These are phyloP conservation scores for Ecliptopera silaceata DNA, from an alignment of 2,888 invertebrate genomes.

Conservation along the genomic window DNA sequence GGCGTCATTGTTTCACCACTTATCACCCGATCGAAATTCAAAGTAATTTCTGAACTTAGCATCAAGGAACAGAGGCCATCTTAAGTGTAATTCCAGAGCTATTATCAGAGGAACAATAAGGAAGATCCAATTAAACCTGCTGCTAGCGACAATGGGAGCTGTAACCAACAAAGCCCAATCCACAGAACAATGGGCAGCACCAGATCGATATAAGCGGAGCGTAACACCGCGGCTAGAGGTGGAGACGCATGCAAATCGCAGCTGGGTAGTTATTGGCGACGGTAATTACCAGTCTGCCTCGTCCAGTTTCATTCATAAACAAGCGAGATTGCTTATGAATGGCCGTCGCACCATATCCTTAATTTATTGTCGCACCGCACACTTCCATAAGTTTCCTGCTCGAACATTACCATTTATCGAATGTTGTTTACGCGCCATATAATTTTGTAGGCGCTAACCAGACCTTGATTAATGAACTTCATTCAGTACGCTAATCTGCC, in stretches of 20 bases:
- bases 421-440: constrained; percentile 60
- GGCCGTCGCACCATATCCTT: constrained; percentile 64
- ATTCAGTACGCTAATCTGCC: constrained; percentile 54
- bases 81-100: constrained; percentile 42
- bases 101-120: constrained; percentile 55
- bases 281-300: constrained; percentile 67
- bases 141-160: constrained; percentile 57
- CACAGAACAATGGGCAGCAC: constrained; percentile 65
- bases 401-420: constrained; percentile 72
- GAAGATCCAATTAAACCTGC: constrained; percentile 59
- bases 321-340: constrained; percentile 75
- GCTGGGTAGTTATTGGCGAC: constrained; percentile 57
- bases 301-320: constrained; percentile 77
- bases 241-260: constrained; percentile 67
- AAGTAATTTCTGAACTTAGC: constrained; percentile 27
- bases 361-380: constrained; percentile 60
- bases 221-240: constrained; percentile 44
- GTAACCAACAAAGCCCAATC: constrained; percentile 62
- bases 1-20: constrained; percentile 18
- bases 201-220: constrained; percentile 55
- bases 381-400: constrained; percentile 72
- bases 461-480: constrained; percentile 70
- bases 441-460: constrained; percentile 61
- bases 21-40: constrained; percentile 22
- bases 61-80: constrained; percentile 32